Percentiles rank a stretch among this genome's conserved stretches.
These are phyloP conservation scores for Oegoconia quadripuncta DNA, from an alignment of 2,888 invertebrate species.

Conservation along the genomic window DNA sequence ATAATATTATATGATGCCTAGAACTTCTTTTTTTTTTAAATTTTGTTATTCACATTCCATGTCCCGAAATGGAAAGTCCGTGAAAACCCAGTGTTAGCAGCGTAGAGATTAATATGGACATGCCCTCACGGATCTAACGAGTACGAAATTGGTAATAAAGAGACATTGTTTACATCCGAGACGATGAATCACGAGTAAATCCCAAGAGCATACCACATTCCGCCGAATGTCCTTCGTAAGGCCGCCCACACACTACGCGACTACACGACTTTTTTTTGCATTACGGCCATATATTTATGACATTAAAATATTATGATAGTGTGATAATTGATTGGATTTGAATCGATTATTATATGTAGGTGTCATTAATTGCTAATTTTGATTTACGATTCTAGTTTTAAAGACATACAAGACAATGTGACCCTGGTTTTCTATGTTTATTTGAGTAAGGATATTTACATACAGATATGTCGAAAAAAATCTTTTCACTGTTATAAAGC, in stretches of 20 bases:
- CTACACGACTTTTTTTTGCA: conserved; percentile 2
- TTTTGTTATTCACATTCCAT: background rate
- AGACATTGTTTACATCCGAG: conserved; percentile 59
- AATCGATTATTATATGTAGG: conserved; percentile 1
- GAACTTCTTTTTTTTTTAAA: too few species aligned
- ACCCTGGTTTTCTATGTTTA: too few species aligned
- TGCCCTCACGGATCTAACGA: conserved; percentile 50
- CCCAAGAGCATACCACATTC: conserved; percentile 36
- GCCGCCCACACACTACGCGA: conserved; percentile 34
- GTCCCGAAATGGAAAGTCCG: conserved; percentile 1
- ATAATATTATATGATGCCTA: too few species aligned
- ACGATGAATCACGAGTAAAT: conserved; percentile 64
- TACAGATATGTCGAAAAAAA: too few species aligned
- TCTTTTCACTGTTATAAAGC: too few species aligned
- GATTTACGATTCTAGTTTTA: too few species aligned
- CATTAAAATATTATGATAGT: conserved; percentile 8
- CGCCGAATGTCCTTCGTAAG: conserved; percentile 37
- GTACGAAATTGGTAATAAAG: conserved; percentile 38
- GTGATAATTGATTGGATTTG: conserved; percentile 1
- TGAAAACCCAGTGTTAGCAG: background rate
- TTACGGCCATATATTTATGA: background rate
- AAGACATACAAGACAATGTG: too few species aligned
- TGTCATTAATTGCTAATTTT: too few species aligned
- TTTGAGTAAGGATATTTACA: too few species aligned
- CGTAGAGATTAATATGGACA: background rate